Conservation (phyloP, 2,888 invertebrate species). For the Cosmopolites sordidus region DNA sequence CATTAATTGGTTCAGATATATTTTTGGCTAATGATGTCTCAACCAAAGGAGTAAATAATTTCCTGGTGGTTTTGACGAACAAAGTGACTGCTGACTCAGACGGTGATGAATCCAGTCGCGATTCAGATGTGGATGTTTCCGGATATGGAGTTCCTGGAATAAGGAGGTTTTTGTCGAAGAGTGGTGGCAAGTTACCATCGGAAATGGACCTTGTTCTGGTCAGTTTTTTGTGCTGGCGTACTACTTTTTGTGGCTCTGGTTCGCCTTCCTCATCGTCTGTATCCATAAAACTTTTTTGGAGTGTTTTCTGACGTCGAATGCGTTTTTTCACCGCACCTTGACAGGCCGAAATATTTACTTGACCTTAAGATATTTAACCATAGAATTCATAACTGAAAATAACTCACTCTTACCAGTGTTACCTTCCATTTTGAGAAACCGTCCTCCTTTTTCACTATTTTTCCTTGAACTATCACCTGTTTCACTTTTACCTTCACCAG, state of each 20-base stretch:
- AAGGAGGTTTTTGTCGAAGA: constrained; percentile 15
- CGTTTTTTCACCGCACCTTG: constrained; percentile 44
- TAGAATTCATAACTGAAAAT: neutral
- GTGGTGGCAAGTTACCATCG: constrained; percentile 26
- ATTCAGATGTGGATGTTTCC: constrained; percentile 31
- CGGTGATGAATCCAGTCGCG: constrained; percentile 12
- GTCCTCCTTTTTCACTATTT: constrained; percentile 26
- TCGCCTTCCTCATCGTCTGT: constrained; percentile 40
- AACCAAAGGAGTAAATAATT: constrained; percentile 65
- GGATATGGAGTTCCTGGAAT: constrained; percentile 37
- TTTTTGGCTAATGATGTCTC: constrained; percentile 31
- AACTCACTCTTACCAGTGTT: neutral
- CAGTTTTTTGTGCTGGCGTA: constrained; percentile 34
- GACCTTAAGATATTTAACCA: neutral
- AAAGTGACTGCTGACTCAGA: constrained; percentile 54
- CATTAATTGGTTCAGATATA: constrained; percentile 10
- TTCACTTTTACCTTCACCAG: constrained; percentile 32
- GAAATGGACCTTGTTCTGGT: constrained; percentile 34
- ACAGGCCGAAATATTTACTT: constrained; percentile 23
- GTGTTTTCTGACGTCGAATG: constrained; percentile 40
- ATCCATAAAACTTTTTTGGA: constrained; percentile 33
- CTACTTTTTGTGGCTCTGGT: constrained; percentile 21
- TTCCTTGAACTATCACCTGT: constrained; percentile 31
- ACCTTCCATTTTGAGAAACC: constrained; percentile 30
- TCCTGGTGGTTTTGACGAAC: constrained; percentile 75